Conservation (phyloP, 2,888 invertebrate genomes). For the Morpho deidamia region DNA sequence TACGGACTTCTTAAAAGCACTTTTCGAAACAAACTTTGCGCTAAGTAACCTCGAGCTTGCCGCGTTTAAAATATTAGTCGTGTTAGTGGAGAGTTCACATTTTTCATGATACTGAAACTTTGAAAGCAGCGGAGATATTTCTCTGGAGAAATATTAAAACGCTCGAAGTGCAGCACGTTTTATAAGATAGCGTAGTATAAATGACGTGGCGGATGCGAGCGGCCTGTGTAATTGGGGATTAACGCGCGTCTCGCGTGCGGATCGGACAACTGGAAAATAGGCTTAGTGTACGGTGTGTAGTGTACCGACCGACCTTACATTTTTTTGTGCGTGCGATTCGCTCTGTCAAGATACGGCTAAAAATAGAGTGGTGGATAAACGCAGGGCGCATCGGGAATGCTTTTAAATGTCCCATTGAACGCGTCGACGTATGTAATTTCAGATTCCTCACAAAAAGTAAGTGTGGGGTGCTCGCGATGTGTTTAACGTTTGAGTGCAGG, state of each 20-base stretch:
- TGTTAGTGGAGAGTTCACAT: background rate
- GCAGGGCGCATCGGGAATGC: constrained; percentile 37
- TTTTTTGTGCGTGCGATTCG: constrained; percentile 4
- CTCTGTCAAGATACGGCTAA: constrained; percentile 33
- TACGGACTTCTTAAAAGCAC: background rate
- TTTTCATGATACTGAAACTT: constrained; percentile 10
- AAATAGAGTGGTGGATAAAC: constrained; percentile 41
- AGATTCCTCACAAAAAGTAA: constrained; percentile 56
- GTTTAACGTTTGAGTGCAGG: background rate
- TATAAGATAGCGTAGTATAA: constrained; percentile 4
- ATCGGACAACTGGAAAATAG: constrained; percentile 36
- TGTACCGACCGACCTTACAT: constrained; percentile 14
- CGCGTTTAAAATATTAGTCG: constrained; percentile 9
- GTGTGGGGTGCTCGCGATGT: constrained; percentile 30
- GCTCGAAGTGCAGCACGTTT: constrained; percentile 2
- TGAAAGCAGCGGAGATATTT: background rate
- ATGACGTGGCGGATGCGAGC: constrained; percentile 1
- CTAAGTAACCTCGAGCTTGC: background rate
- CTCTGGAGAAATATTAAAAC: constrained; percentile 9
- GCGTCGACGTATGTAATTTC: constrained; percentile 67
- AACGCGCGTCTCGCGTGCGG: constrained; percentile 5
- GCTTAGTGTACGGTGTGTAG: no score
- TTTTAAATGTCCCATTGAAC: constrained; percentile 42
- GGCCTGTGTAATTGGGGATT: constrained; percentile 12
- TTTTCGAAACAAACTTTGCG: background rate